A percentile compares a stretch with the other conserved stretches of the same genome.
Conservation (phyloP, 30 jellyfish, hydroid and myxozoan genomes). For the Mastigias papua region DNA sequence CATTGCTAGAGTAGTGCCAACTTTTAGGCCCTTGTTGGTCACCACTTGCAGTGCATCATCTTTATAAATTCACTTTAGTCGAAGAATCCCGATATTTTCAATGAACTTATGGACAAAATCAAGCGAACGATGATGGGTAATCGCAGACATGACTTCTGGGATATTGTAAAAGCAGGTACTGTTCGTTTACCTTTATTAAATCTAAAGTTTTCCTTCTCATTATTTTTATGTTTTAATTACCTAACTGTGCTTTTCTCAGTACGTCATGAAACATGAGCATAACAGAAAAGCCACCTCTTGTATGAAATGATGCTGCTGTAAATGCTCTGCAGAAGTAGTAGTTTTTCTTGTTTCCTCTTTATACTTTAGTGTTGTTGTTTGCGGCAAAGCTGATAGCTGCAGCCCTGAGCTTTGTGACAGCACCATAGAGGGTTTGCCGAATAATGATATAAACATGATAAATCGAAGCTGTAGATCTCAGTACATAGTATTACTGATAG, state of each 20-base stretch:
- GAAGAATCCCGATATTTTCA: conserved; percentile 41
- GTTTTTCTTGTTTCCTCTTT: too few relatives aligned
- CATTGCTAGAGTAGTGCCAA: neutral
- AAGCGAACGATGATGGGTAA: conserved; percentile 75
- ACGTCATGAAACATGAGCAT: too few relatives aligned
- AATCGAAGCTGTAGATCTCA: too few relatives aligned
- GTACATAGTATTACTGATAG: too few relatives aligned
- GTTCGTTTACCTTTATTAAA: neutral
- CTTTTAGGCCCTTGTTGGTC: neutral
- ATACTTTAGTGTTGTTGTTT: too few relatives aligned
- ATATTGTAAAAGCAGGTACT: conserved; percentile 68
- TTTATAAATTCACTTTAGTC: conserved; percentile 17
- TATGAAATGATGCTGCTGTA: too few relatives aligned
- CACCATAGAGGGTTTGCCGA: too few relatives aligned
- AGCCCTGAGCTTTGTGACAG: too few relatives aligned
- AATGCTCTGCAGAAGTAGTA: too few relatives aligned
- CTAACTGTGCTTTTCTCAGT: neutral
- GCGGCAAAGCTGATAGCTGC: too few relatives aligned
- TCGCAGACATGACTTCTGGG: conserved; percentile 90
- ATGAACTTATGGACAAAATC: conserved; percentile 60
- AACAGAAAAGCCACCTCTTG: too few relatives aligned
- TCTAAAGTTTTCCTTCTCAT: neutral
- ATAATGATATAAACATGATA: too few relatives aligned
- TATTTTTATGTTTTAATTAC: neutral
- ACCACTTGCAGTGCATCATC: neutral